Evolutionary conservation across 2,113 vertebrate genomes (phyloP).

Genomic region (Trematocara macrostoma): DNA sequence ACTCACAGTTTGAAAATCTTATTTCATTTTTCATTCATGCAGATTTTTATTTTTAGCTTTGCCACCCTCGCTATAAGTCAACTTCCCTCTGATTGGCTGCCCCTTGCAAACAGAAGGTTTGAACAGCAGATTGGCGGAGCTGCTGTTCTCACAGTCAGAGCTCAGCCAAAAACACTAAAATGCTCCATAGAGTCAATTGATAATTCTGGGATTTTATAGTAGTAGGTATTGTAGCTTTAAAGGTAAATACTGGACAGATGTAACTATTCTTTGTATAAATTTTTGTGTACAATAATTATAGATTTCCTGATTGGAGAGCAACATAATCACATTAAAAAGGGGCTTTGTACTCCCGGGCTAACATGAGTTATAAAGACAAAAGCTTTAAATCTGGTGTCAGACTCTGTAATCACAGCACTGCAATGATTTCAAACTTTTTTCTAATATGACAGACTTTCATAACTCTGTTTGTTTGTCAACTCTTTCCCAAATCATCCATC

Average conservation of each 20-base stretch:
- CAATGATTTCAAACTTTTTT: not conserved
- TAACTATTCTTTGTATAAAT: fast-evolving
- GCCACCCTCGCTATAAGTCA: not conserved
- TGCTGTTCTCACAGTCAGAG: not conserved
- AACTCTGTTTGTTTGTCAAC: not conserved
- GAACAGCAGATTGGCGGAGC: not conserved
- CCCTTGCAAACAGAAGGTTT: not conserved
- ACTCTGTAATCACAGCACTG: not conserved
- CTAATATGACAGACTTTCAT: not conserved
- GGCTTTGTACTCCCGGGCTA: fast-evolving
- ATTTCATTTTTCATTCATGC: not conserved
- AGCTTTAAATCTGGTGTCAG: not conserved
- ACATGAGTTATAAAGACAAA: fast-evolving
- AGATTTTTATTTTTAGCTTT: not conserved
- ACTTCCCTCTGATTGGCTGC: not conserved
- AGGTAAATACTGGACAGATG: not conserved
- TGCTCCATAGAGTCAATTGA: not conserved
- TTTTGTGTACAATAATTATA: fast-evolving
- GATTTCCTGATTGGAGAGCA: not conserved
- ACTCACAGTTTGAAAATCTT: not conserved
- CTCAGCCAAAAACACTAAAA: not conserved
- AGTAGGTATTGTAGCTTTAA: not conserved
- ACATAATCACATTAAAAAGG: not conserved
- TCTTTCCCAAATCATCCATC: not conserved
- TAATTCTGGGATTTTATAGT: not conserved